Conservation (phyloP, 2,113 vertebrate species). For the Jaculus jaculus region DNA sequence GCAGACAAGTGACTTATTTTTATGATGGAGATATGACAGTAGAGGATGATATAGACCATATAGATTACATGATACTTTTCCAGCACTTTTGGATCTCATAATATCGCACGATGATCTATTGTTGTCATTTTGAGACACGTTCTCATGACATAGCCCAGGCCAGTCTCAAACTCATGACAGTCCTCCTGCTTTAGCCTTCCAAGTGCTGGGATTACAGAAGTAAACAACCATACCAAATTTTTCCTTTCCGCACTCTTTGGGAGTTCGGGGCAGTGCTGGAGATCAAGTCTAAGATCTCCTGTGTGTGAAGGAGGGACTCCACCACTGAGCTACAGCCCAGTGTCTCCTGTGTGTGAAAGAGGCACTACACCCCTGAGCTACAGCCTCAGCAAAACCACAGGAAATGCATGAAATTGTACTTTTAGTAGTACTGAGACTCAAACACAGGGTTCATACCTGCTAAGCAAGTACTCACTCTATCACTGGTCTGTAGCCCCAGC, state of each 20-base stretch:
- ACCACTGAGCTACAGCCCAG: not conserved
- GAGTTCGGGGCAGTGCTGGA: not conserved
- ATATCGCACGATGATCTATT: not conserved
- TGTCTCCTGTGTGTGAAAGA: no score
- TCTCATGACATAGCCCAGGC: not conserved
- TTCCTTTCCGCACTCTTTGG: no score
- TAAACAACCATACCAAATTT: no score
- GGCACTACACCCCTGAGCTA: not conserved
- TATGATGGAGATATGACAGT: slow-evolving; percentile 3
- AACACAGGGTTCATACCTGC: not conserved
- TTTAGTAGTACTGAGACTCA: not conserved
- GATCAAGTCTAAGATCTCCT: not conserved
- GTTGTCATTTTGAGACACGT: not conserved
- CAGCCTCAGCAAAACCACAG: not conserved
- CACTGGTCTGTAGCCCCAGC: not conserved
- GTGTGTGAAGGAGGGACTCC: no score
- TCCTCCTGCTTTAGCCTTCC: not conserved
- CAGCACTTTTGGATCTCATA: not conserved
- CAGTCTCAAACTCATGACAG: not conserved
- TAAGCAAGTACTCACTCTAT: not conserved
- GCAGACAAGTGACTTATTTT: not conserved
- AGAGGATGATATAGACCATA: not conserved
- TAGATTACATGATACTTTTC: not conserved
- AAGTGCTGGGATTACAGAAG: not conserved
- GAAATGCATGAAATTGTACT: not conserved